These are phyloP conservation scores for Lasiurus cinereus DNA, from an alignment of 2,113 vertebrate genomes.

Conservation along the genomic window DNA sequence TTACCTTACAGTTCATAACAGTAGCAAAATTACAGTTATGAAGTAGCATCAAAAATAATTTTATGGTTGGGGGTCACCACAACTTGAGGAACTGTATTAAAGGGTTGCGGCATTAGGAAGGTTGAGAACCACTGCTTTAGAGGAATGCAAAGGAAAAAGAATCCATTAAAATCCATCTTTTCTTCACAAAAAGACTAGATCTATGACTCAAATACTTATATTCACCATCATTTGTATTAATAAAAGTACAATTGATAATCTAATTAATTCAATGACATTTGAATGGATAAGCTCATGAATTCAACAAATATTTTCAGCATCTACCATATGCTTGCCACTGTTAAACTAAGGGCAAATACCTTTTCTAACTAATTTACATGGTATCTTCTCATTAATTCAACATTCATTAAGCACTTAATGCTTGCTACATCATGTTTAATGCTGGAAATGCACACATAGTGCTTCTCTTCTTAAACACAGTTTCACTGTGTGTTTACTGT, in stretches of 20 bases:
- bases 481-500: neutral
- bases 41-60: no score
- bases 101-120: no score
- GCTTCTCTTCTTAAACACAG: conserved; percentile 33
- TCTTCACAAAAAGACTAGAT: conserved; percentile 26
- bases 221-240: conserved; percentile 52
- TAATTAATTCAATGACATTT: conserved; percentile 48
- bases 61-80: no score
- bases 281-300: conserved; percentile 39
- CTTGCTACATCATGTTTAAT: conserved; percentile 5
- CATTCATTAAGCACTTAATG: conserved; percentile 26
- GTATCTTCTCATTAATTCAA: conserved; percentile 41
- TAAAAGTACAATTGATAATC: conserved; percentile 20
- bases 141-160: neutral
- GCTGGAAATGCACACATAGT: neutral
- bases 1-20: no score
- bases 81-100: no score
- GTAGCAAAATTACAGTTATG: no score
- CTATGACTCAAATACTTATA: conserved; percentile 48
- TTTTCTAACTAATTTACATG: conserved; percentile 30
- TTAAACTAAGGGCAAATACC: neutral
- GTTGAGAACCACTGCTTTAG: neutral
- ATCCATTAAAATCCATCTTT: conserved; percentile 33
- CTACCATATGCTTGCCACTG: neutral
- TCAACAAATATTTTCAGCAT: conserved; percentile 50